Evolutionary conservation across 2,888 invertebrate species (phyloP).

Genomic region (Lithosia quadra): DNA sequence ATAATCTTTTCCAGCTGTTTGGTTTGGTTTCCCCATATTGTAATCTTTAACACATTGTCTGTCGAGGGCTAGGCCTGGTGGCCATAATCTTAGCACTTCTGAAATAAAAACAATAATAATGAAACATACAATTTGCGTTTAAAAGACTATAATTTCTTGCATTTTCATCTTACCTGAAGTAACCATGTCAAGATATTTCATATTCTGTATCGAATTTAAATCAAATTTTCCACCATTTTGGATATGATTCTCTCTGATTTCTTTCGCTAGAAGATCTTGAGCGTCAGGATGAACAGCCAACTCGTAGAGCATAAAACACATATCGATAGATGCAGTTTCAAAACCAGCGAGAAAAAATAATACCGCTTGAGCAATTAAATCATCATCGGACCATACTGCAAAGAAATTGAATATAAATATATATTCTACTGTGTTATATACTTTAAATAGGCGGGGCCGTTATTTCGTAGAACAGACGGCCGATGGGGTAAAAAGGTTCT

Average conservation of each 20-base stretch:
- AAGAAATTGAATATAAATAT: neutral
- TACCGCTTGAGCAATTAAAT: constrained; percentile 76
- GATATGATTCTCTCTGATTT: constrained; percentile 58
- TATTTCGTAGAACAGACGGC: too few relatives aligned
- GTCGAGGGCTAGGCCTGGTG: constrained; percentile 70
- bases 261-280: constrained; percentile 60
- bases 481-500: too few relatives aligned
- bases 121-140: too few relatives aligned
- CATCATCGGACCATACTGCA: constrained; percentile 68
- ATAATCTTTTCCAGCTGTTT: constrained; percentile 58
- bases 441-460: too few relatives aligned
- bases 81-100: constrained; percentile 75
- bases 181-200: constrained; percentile 80
- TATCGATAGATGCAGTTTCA: constrained; percentile 66
- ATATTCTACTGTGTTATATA: too few relatives aligned
- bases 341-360: constrained; percentile 86
- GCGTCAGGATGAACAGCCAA: constrained; percentile 63
- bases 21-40: constrained; percentile 70
- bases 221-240: constrained; percentile 74
- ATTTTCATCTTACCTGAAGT: constrained; percentile 60
- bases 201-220: constrained; percentile 64
- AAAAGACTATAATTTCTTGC: neutral
- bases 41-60: constrained; percentile 84
- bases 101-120: constrained; percentile 1
- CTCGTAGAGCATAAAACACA: constrained; percentile 62